phyloP scores from a whole-genome alignment of 2,888 invertebrate genomes.

The Cyrtodaria siliqua region DNA sequence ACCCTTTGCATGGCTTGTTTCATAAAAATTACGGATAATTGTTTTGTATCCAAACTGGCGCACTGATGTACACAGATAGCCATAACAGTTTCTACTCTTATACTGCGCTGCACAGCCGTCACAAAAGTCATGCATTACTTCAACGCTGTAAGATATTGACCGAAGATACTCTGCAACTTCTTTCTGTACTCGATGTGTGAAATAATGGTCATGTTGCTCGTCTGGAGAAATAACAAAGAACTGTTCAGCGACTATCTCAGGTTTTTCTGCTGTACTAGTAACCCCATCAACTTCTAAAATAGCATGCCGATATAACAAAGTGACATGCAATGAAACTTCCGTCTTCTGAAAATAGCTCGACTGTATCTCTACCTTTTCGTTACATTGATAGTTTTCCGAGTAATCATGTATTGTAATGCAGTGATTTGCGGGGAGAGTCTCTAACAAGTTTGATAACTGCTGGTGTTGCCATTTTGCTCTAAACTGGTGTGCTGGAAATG shows the following conservation, averaged over 20 bases:
- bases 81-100: conserved; percentile 48
- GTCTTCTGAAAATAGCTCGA: too few relatives aligned
- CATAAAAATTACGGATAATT: conserved; percentile 33
- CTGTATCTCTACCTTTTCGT: too few relatives aligned
- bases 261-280: conserved; percentile 24
- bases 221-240: conserved; percentile 38
- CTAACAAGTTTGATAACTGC: too few relatives aligned
- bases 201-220: conserved; percentile 38
- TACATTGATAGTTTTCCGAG: too few relatives aligned
- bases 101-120: conserved; percentile 45
- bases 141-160: conserved; percentile 1
- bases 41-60: conserved; percentile 18
- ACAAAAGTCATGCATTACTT: conserved; percentile 45
- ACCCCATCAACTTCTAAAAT: conserved; percentile 30
- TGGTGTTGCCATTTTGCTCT: too few relatives aligned
- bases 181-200: conserved; percentile 35
- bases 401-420: too few relatives aligned
- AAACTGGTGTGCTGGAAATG: too few relatives aligned
- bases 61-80: not conserved
- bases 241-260: conserved; percentile 36
- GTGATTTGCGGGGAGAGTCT: too few relatives aligned
- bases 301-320: conserved; percentile 35
- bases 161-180: conserved; percentile 36
- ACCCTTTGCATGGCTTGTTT: conserved; percentile 41
- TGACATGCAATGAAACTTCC: too few relatives aligned